phyloP scores from a whole-genome alignment of 2,113 vertebrate species.

The Ovis canadensis region DNA sequence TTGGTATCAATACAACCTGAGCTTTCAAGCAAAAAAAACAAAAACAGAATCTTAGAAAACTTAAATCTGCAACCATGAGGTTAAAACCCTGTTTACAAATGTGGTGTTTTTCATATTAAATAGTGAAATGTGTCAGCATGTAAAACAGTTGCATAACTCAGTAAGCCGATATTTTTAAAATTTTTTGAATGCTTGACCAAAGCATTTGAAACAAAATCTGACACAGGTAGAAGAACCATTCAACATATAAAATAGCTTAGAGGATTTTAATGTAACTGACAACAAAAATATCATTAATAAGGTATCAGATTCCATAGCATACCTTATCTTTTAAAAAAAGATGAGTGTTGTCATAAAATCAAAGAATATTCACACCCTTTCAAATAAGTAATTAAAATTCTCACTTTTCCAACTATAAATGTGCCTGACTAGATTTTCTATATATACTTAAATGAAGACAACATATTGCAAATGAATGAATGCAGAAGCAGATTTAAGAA shows the following conservation, averaged over 20 bases:
- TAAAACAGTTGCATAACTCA: background rate
- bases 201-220: background rate
- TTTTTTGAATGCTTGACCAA: background rate
- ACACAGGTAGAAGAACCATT: background rate
- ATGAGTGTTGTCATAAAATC: background rate
- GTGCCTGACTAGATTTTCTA: background rate
- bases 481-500: background rate
- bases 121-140: background rate
- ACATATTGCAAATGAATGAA: background rate
- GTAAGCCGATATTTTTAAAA: background rate
- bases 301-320: background rate
- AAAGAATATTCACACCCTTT: background rate
- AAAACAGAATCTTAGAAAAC: background rate
- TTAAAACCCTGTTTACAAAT: background rate
- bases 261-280: background rate
- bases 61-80: background rate
- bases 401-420: background rate
- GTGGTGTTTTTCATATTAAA: background rate
- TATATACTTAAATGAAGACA: background rate
- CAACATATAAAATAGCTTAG: background rate
- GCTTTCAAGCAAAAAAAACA: background rate
- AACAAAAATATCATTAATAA: background rate
- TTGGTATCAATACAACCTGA: background rate
- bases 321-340: background rate
- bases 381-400: background rate